A percentile compares a stretch with the other conserved stretches of the same genome.
These are phyloP conservation scores for Tragelaphus scriptus DNA, from an alignment of 2,113 vertebrate genomes.

Conservation along the genomic window DNA sequence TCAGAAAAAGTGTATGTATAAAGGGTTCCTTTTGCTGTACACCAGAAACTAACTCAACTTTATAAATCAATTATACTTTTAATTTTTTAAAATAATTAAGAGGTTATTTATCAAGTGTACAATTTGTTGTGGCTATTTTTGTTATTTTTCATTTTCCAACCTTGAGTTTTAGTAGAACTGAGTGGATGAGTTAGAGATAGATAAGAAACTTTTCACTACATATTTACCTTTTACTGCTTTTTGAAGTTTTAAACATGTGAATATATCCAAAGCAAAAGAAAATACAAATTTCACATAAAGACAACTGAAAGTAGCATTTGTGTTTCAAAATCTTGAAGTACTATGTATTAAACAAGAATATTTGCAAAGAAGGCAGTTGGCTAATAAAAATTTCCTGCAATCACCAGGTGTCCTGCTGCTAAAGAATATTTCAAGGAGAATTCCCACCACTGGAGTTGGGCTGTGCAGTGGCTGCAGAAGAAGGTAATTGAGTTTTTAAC, in stretches of 20 bases:
- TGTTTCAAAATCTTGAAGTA: neutral
- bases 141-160: neutral
- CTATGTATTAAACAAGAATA: neutral
- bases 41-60: neutral
- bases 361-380: neutral
- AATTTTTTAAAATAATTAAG: neutral
- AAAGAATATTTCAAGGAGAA: conserved; percentile 99
- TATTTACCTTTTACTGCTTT: neutral
- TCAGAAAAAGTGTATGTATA: neutral
- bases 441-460: conserved; percentile 99
- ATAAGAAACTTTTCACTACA: neutral
- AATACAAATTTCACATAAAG: neutral
- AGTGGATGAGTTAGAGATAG: neutral
- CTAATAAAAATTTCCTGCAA: conserved; percentile 2
- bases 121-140: neutral
- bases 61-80: neutral
- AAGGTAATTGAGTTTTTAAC: conserved; percentile 81
- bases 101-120: neutral
- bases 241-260: neutral
- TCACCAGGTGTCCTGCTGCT: conserved; percentile 91
- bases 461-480: conserved; percentile 98
- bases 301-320: neutral
- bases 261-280: neutral
- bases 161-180: neutral
- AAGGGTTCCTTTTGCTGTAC: neutral